Percentiles rank a stretch among this genome's conserved stretches.
phyloP scores from a whole-genome alignment of 2,113 vertebrate species.

The Ophthalmotilapia sp. region DNA sequence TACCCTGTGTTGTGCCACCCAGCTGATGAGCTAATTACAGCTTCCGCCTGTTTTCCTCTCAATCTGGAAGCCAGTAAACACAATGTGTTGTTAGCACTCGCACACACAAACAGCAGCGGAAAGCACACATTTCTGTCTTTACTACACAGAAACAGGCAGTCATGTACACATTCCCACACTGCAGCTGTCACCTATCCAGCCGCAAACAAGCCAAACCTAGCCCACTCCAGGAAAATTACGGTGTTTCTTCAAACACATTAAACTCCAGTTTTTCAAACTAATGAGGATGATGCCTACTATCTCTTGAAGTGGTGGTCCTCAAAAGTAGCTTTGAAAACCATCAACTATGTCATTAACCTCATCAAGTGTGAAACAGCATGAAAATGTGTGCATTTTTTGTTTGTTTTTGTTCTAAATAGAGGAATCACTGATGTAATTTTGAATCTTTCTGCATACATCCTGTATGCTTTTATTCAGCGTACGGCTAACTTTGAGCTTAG shows the following conservation, averaged over 20 bases:
- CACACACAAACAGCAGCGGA: conserved; percentile 7
- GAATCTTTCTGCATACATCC: neutral
- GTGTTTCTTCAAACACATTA: conserved; percentile 54
- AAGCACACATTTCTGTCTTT: neutral
- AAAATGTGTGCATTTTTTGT: neutral
- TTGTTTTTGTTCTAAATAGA: neutral
- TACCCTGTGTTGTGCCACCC: conserved; percentile 74
- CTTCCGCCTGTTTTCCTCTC: conserved; percentile 69
- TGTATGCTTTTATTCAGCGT: neutral
- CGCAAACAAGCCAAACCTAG: conserved; percentile 42
- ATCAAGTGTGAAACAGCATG: neutral
- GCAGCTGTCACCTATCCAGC: conserved; percentile 61
- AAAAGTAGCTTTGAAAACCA: conserved; percentile 29
- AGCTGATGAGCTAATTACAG: conserved; percentile 76
- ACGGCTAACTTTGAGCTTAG: neutral
- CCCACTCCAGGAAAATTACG: conserved; percentile 53
- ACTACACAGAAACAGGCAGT: conserved; percentile 9
- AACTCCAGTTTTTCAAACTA: conserved; percentile 47
- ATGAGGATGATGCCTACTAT: conserved; percentile 12
- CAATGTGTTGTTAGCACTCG: conserved; percentile 52
- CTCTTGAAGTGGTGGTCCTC: conserved; percentile 10
- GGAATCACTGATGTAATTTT: neutral
- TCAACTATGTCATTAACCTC: conserved; percentile 36
- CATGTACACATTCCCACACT: conserved; percentile 28
- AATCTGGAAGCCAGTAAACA: conserved; percentile 68